These are phyloP conservation scores for Heteromyza rotundicornis DNA, from an alignment of 2,888 invertebrate species.

Conservation along the genomic window DNA sequence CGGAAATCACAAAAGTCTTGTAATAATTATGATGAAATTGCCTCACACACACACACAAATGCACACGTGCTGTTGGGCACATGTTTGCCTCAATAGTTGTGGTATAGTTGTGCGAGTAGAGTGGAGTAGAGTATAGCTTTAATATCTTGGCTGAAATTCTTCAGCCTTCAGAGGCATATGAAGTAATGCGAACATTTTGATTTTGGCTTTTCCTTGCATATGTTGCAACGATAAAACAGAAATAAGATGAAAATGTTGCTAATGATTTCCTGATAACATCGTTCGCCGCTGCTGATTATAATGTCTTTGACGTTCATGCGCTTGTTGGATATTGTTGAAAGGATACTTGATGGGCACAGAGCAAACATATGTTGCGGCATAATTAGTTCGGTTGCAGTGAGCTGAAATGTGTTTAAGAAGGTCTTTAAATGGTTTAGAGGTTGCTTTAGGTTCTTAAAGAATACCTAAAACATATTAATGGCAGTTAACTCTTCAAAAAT, in stretches of 20 bases:
- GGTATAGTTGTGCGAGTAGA: too few relatives aligned
- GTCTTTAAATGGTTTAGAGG: too few relatives aligned
- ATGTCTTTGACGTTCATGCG: background rate
- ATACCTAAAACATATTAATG: too few relatives aligned
- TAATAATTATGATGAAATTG: slow-evolving; percentile 35
- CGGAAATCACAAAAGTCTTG: slow-evolving; percentile 36
- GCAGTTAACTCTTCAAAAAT: too few relatives aligned
- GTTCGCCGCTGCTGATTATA: slow-evolving; percentile 15
- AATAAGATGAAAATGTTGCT: slow-evolving; percentile 30
- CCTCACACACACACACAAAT: slow-evolving; percentile 11
- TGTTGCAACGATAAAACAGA: slow-evolving; percentile 6
- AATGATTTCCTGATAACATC: slow-evolving; percentile 52
- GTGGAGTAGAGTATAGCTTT: too few relatives aligned
- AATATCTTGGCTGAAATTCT: background rate
- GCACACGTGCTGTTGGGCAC: slow-evolving; percentile 34
- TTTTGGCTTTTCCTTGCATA: too few relatives aligned
- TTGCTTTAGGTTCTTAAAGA: too few relatives aligned
- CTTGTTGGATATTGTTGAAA: background rate
- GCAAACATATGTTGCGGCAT: background rate
- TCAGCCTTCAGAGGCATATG: background rate
- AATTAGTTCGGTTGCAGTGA: background rate
- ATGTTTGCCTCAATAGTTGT: too few relatives aligned
- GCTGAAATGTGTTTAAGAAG: too few relatives aligned
- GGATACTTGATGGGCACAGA: background rate
- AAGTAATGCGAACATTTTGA: too few relatives aligned